Percentiles rank a stretch among this genome's conserved stretches.
Conservation (phyloP, 2,797 vertebrate species). For the Microctenopoma stevenorrisi region DNA sequence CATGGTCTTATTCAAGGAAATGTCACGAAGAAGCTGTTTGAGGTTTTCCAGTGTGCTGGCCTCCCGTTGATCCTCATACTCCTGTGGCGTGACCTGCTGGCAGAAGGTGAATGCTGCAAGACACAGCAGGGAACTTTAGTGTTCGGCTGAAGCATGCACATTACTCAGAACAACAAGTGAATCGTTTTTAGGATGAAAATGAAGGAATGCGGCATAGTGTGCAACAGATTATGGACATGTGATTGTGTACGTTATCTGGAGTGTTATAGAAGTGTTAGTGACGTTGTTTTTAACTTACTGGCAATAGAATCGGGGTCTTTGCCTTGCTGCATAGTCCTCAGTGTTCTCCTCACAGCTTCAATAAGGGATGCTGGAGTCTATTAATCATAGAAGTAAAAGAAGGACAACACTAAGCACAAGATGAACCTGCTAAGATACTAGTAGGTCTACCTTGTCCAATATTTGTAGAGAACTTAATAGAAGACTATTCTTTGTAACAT, state of each 20-base stretch:
- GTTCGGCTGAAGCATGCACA: background rate
- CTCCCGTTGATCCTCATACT: conserved; percentile 86
- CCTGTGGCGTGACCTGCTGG: conserved; percentile 80
- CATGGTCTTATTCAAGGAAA: conserved; percentile 74
- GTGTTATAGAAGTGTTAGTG: background rate
- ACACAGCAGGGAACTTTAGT: conserved; percentile 24
- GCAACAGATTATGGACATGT: background rate
- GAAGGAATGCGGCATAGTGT: conserved; percentile 7
- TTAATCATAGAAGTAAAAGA: conserved; percentile 2
- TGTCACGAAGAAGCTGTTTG: conserved; percentile 78
- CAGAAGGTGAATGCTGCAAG: conserved; percentile 88
- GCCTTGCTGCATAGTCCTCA: conserved; percentile 84
- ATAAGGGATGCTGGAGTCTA: conserved; percentile 85
- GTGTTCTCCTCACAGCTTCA: conserved; percentile 83
- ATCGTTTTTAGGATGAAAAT: background rate
- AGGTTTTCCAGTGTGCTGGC: conserved; percentile 80
- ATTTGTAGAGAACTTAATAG: background rate
- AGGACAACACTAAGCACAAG: background rate
- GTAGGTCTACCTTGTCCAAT: background rate
- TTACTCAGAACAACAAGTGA: no score
- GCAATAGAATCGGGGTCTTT: conserved; percentile 82
- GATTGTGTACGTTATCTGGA: background rate
- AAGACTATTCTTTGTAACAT: no score
- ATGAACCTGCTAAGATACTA: background rate
- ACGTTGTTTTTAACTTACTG: conserved; percentile 68